Conservation (phyloP, 2,888 invertebrate species). For the Lasioglossum morio region DNA sequence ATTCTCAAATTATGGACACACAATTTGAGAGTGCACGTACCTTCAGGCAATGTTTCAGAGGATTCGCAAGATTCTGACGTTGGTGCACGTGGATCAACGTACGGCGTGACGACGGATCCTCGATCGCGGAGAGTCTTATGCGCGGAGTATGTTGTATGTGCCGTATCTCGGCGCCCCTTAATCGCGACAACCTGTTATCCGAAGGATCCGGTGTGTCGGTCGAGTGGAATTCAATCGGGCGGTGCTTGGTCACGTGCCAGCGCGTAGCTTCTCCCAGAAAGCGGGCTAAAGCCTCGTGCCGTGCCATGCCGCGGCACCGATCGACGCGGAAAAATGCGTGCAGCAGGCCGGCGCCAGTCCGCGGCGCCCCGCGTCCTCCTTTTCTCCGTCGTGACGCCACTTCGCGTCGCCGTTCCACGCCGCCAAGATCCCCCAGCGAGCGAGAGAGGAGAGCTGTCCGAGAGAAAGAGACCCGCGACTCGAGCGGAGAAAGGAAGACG, state of each 20-base stretch:
- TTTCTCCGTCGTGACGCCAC: slow-evolving; percentile 27
- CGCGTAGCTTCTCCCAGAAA: slow-evolving; percentile 53
- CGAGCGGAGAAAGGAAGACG: slow-evolving; percentile 22
- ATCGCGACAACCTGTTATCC: slow-evolving; percentile 23
- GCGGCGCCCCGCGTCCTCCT: slow-evolving; percentile 37
- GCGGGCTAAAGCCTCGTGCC: slow-evolving; percentile 43
- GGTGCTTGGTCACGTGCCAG: slow-evolving; percentile 39
- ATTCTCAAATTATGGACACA: too few relatives aligned
- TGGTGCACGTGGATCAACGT: background rate
- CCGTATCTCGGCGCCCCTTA: background rate
- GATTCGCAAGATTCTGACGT: background rate
- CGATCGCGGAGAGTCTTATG: background rate
- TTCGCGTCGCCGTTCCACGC: slow-evolving; percentile 15
- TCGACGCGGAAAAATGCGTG: slow-evolving; percentile 70
- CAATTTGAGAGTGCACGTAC: too few relatives aligned
- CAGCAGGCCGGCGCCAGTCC: slow-evolving; percentile 75
- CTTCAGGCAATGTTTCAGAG: background rate
- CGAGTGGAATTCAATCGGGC: slow-evolving; percentile 19
- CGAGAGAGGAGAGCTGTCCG: background rate
- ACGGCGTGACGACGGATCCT: background rate
- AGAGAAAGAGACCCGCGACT: slow-evolving; percentile 28
- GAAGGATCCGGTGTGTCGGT: slow-evolving; percentile 17
- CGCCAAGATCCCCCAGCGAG: background rate
- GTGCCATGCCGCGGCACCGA: slow-evolving; percentile 43
- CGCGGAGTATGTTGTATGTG: background rate